Conservation (phyloP, 2,888 invertebrate genomes). For the Rhynchonema sp. region DNA sequence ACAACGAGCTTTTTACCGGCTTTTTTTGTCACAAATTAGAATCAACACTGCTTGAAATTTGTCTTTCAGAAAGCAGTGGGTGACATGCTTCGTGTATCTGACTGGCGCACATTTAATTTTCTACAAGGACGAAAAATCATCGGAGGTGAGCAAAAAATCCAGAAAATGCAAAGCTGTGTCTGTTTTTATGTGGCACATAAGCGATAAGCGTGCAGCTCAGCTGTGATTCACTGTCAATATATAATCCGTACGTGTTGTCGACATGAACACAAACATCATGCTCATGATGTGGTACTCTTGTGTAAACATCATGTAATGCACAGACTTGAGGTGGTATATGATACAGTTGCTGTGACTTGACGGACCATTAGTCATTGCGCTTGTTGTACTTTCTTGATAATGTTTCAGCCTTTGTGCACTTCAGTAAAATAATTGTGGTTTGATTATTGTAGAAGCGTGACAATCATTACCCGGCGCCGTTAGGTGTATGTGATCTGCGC, state of each 20-base stretch:
- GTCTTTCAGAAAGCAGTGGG: slow-evolving; percentile 48
- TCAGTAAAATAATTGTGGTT: too few species aligned
- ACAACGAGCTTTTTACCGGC: slow-evolving; percentile 12
- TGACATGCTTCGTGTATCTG: slow-evolving; percentile 46
- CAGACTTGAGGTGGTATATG: too few species aligned
- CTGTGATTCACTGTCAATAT: too few species aligned
- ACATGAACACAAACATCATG: too few species aligned
- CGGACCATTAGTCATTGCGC: too few species aligned
- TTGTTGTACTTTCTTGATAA: too few species aligned
- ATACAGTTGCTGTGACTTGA: too few species aligned
- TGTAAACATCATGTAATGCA: too few species aligned
- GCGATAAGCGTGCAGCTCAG: background rate
- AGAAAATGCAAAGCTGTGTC: background rate
- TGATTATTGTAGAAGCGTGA: slow-evolving; percentile 18
- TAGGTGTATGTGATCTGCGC: slow-evolving; percentile 35
- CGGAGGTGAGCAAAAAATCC: slow-evolving; percentile 29
- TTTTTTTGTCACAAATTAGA: background rate
- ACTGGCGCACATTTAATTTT: slow-evolving; percentile 49
- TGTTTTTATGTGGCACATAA: background rate
- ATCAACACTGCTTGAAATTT: background rate
- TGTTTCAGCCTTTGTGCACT: too few species aligned
- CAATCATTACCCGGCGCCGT: slow-evolving; percentile 24
- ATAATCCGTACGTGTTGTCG: too few species aligned
- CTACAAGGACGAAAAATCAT: slow-evolving; percentile 45
- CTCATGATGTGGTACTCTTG: too few species aligned